Base-by-base conservation (phyloP, 2,797 vertebrate species). In the Lerista edwardsae region DNA sequence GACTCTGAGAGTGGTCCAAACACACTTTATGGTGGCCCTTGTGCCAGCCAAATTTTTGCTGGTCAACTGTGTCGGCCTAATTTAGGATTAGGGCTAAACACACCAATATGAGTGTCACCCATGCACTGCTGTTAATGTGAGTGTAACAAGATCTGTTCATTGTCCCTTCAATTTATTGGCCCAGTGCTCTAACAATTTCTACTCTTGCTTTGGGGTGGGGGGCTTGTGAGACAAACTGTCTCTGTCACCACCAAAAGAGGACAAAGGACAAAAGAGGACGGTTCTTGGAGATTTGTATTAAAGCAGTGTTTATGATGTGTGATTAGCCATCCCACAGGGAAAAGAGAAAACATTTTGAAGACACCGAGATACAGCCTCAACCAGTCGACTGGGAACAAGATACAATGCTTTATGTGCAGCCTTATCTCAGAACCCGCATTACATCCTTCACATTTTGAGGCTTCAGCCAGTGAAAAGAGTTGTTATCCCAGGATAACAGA, bases 361-460 rank as follows among this genome's bases (percentile, higher is more conserved):
- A n/a, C 67, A 88, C 78, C 69, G 83, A 91, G 80, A 17, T 3
- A 67, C 83, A 90, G 76, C 21, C 81, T 87, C 69, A 83, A 84
- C 80, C 79, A 36, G 51, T 68, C 3, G 81, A 86, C 73, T 15
- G 82, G 83, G 82, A 83, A 39, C 23, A 0, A 67, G 85, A 57
- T 31, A 67, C 59, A 34, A 34, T 36, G 17, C 69, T 59, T 1
- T 0, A 7, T 57, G 27, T 51, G 11, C 6, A 79, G 82, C 0
- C 12, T 57, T 82, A 71, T 82, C 57, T 61, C 7, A 87, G 69
- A 83, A 84, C 83, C 0, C 21, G 64, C 55, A 74, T 86, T 80
- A 85, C 78, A 75, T 65, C 90, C 85, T 85, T 91, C 91, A 90
- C 47, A 86, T 85, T 88, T 61, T 27, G 57, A 41, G 10, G 75